Evolutionary conservation across 2,113 vertebrate genomes (phyloP), one percentile per base, ranked within the genome.

Genomic region (Macquaria australasica): DNA sequence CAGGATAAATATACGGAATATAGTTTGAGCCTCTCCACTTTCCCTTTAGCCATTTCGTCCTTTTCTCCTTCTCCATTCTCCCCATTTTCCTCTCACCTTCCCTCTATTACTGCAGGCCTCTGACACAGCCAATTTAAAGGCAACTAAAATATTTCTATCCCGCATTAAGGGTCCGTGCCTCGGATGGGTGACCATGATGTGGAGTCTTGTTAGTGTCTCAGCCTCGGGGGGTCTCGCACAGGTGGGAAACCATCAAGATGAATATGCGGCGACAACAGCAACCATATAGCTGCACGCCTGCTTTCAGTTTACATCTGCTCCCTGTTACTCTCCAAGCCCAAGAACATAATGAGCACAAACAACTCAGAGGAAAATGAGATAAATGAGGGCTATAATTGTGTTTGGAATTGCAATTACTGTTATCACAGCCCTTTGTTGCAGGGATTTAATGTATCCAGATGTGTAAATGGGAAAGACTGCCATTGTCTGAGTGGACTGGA

Each of bases 371-470:
- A 81, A 91, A 91, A 86, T 84, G 50, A 90, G 89, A 93, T 89
- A 88, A 91, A 90, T 89, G 86, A 91, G 83, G 67, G 79, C 85
- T 81, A 72, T 92, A 91, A 92, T 93, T 92, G 87, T 90, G 86
- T 91, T 91, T 91, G 80, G 88, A 91, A 89, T 91, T 89, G 88
- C 87, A 91, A 89, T 89, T 92, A 88, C 83, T 89, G 87, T 90
- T 89, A 91, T 90, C 85, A 81, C 79, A 70, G 73, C 70, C 78
- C 73, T 89, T 89, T 89, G 90, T 92, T 23, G 34, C 71, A 45
- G 73, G 83, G 79, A 79, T 89, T 89, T 87, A 87, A 83, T 74
- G 81, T 77, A 82, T 87, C 87, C 87, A 89, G 85, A 86, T 91
- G 88, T 84, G 86, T 73, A 84, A 88, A 90, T 74, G 66, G 84